A percentile compares a stretch with the other conserved stretches of the same genome.
phyloP scores from a whole-genome alignment of 1,140 invertebrate genomes.

The Rhagoletis pomonella region DNA sequence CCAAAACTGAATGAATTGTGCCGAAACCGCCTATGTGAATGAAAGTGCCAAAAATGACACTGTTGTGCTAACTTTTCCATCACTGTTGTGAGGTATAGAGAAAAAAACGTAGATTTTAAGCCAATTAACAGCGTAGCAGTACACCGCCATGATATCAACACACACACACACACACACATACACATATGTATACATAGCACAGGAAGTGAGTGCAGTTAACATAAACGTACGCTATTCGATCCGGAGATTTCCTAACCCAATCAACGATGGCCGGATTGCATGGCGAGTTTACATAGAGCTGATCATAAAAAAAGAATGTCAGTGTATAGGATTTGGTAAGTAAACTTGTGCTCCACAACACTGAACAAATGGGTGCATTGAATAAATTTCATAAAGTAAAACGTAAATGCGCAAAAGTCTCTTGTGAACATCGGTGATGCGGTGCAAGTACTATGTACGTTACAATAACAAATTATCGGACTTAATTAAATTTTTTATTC shows the following conservation, averaged over 20 bases:
- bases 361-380: neutral
- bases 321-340: too few species aligned
- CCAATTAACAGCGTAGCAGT: conserved; percentile 17
- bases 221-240: neutral
- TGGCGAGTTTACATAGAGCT: too few species aligned
- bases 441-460: neutral
- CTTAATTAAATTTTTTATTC: neutral
- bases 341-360: neutral
- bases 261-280: neutral
- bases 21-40: too few species aligned
- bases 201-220: neutral
- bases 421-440: neutral
- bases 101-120: conserved; percentile 27
- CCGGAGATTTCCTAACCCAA: neutral
- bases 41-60: too few species aligned
- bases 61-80: too few species aligned
- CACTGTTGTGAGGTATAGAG: too few species aligned
- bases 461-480: neutral
- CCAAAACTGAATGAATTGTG: too few species aligned
- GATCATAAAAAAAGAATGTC: too few species aligned
- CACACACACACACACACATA: neutral
- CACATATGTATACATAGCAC: neutral
- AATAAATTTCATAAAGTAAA: conserved; percentile 29
- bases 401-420: neutral
- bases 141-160: neutral